These are phyloP conservation scores for Salarias fasciatus DNA, from an alignment of 2,797 vertebrate genomes.

Conservation along the genomic window DNA sequence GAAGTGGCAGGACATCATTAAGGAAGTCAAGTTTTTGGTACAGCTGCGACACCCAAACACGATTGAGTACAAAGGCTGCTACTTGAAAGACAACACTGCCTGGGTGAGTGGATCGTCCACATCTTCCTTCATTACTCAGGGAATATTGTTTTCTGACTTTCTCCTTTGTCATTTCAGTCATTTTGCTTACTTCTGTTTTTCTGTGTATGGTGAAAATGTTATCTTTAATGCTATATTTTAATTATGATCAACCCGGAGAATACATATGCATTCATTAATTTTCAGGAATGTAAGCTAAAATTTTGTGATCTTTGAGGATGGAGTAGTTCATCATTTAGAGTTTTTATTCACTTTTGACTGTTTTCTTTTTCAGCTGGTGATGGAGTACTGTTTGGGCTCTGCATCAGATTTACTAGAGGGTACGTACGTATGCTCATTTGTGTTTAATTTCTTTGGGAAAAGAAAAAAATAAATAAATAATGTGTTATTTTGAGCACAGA, in stretches of 20 bases:
- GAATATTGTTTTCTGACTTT: too few relatives aligned
- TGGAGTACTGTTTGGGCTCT: conserved; percentile 99
- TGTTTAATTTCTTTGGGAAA: too few relatives aligned
- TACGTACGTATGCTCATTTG: conserved; percentile 83
- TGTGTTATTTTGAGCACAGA: conserved; percentile 44
- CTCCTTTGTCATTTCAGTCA: too few relatives aligned
- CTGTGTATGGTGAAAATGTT: too few relatives aligned
- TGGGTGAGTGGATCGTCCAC: conserved; percentile 83
- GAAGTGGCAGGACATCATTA: conserved; percentile 99
- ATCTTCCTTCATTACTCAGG: background rate
- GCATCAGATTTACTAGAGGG: conserved; percentile 98
- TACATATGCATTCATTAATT: too few relatives aligned
- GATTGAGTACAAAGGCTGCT: conserved; percentile 99
- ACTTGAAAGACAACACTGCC: conserved; percentile 97
- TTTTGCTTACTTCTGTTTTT: too few relatives aligned
- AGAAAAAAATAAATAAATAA: too few relatives aligned
- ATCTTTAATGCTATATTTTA: too few relatives aligned
- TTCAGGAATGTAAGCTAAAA: too few relatives aligned
- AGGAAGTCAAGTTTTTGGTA: conserved; percentile 96
- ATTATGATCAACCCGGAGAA: too few relatives aligned
- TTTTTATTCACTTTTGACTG: conserved; percentile 16
- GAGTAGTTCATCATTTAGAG: conserved; percentile 1
- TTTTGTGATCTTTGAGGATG: too few relatives aligned
- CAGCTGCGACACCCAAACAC: conserved; percentile 97
- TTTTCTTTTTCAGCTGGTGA: conserved; percentile 89